Percentiles rank a stretch among this genome's conserved stretches.
phyloP scores from a whole-genome alignment of 2,888 invertebrate genomes.

The Biston stratarius region DNA sequence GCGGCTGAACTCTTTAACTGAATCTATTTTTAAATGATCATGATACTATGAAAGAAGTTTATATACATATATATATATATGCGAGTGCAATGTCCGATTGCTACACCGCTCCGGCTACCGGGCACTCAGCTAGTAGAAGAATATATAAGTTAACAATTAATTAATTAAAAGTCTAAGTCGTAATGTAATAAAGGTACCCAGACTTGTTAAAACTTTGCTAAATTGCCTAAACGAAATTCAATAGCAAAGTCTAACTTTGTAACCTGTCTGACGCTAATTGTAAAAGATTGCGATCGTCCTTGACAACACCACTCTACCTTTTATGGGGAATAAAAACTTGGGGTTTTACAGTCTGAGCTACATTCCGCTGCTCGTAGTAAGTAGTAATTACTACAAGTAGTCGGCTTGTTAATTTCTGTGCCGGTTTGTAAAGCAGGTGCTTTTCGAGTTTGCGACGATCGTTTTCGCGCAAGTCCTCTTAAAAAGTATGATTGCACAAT shows the following conservation, averaged over 20 bases:
- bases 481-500: too few species aligned
- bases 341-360: constrained; percentile 20
- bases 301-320: constrained; percentile 21
- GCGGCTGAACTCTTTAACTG: too few species aligned
- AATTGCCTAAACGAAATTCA: constrained; percentile 1
- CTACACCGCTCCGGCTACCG: too few species aligned
- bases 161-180: not conserved
- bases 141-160: too few species aligned
- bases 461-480: not conserved
- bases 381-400: constrained; percentile 26
- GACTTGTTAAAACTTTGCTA: not conserved
- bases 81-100: too few species aligned
- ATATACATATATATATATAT: too few species aligned
- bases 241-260: constrained; percentile 10
- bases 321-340: constrained; percentile 23
- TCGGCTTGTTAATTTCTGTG: constrained; percentile 8
- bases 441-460: constrained; percentile 8
- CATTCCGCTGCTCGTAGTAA: constrained; percentile 29
- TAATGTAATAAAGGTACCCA: not conserved
- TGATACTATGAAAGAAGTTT: too few species aligned
- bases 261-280: constrained; percentile 15
- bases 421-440: constrained; percentile 26
- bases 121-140: too few species aligned
- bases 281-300: constrained; percentile 26
- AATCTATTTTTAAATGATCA: too few species aligned